A percentile compares a stretch with the other conserved stretches of the same genome.
These are phyloP conservation scores for Hystrix brachyura DNA, from an alignment of 2,113 vertebrate genomes.

Conservation along the genomic window DNA sequence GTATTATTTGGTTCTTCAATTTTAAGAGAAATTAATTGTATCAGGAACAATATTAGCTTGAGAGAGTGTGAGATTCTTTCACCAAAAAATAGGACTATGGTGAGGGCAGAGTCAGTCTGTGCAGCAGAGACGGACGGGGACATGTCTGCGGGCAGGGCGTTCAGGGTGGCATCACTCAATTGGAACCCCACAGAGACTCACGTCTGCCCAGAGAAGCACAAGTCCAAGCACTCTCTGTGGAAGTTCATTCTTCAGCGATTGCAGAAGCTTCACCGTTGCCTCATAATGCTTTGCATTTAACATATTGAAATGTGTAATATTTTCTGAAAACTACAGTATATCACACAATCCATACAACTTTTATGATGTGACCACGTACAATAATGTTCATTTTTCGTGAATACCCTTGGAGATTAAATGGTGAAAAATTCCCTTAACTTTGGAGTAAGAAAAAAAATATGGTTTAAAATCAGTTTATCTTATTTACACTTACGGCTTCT, in stretches of 20 bases:
- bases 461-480: too few species aligned
- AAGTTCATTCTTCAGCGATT: background rate
- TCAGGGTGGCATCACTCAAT: accelerated
- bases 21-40: conserved; percentile 20
- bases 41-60: background rate
- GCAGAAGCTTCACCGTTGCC: background rate
- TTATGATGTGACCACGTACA: background rate
- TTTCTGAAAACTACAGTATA: background rate
- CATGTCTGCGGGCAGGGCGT: background rate
- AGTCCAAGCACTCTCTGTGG: background rate
- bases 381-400: background rate
- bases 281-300: background rate
- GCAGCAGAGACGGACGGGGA: accelerated
- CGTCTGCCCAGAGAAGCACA: background rate
- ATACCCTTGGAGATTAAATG: background rate
- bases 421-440: background rate
- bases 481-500: too few species aligned
- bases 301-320: background rate
- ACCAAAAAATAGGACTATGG: background rate
- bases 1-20: background rate
- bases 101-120: background rate
- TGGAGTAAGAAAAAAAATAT: background rate
- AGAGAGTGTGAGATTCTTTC: background rate
- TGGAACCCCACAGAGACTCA: background rate
- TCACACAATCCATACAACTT: background rate